Percentiles rank a stretch among this genome's conserved stretches.
phyloP scores from a whole-genome alignment of 2,888 invertebrate genomes.

The Trissoscelio sp. region DNA sequence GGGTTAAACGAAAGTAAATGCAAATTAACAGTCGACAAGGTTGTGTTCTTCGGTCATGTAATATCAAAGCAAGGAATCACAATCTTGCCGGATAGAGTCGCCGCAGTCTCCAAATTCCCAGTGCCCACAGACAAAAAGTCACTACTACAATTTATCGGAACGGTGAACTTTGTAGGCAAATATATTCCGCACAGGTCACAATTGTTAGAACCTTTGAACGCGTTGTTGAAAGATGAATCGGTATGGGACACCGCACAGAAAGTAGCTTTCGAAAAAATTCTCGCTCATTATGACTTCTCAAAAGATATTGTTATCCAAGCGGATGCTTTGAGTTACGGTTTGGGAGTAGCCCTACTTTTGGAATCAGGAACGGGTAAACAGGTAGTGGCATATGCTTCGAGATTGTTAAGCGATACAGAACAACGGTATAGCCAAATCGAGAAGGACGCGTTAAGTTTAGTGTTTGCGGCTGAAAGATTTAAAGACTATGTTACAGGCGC shows the following conservation, averaged over 20 bases:
- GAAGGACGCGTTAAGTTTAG: conserved; percentile 78
- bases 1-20: no score
- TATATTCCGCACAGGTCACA: conserved; percentile 72
- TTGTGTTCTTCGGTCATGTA: no score
- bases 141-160: conserved; percentile 69
- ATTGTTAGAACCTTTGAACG: conserved; percentile 62
- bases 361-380: conserved; percentile 68
- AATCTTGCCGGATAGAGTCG: conserved; percentile 65
- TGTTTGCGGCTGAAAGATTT: conserved; percentile 77
- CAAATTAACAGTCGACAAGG: no score
- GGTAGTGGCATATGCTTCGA: conserved; percentile 77
- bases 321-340: conserved; percentile 76
- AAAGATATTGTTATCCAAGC: conserved; percentile 67
- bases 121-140: conserved; percentile 69
- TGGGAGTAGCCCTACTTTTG: conserved; percentile 76
- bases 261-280: conserved; percentile 69
- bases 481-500: conserved; percentile 76
- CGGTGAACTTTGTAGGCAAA: conserved; percentile 68
- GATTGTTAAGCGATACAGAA: conserved; percentile 70
- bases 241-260: conserved; percentile 69
- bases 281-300: conserved; percentile 74
- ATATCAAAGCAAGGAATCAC: conserved; percentile 67
- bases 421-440: conserved; percentile 80
- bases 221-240: conserved; percentile 7
- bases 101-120: conserved; percentile 66